These are phyloP conservation scores for Ramphastos sulfuratus DNA, from an alignment of 2,113 vertebrate genomes.

Conservation along the genomic window DNA sequence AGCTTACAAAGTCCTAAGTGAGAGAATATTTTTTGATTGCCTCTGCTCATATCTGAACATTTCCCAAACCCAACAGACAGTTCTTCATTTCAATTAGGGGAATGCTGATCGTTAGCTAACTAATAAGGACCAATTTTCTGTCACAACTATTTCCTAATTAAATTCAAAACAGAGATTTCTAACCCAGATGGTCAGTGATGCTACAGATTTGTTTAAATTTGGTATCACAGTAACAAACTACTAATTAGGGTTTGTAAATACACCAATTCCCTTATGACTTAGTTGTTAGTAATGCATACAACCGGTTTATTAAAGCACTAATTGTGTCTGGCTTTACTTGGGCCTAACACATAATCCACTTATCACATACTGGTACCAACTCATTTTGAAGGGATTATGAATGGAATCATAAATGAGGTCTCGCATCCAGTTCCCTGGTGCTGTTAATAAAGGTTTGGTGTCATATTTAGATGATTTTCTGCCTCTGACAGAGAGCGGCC, in stretches of 20 bases:
- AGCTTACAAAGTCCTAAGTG: slow-evolving; percentile 24
- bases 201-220: slow-evolving; percentile 84
- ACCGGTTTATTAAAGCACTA: slow-evolving; percentile 82
- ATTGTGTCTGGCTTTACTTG: slow-evolving; percentile 81
- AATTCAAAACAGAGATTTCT: slow-evolving; percentile 78
- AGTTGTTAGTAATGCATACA: slow-evolving; percentile 78
- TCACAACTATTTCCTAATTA: slow-evolving; percentile 84
- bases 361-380: slow-evolving; percentile 78
- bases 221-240: slow-evolving; percentile 81
- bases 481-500: neutral
- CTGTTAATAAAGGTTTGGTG: slow-evolving; percentile 25
- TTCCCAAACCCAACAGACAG: slow-evolving; percentile 57
- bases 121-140: slow-evolving; percentile 79
- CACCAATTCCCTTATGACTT: slow-evolving; percentile 74
- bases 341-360: slow-evolving; percentile 82
- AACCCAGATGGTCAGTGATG: slow-evolving; percentile 80
- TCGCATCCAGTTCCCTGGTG: slow-evolving; percentile 40
- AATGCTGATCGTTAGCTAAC: slow-evolving; percentile 75
- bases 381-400: slow-evolving; percentile 83
- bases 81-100: slow-evolving; percentile 79
- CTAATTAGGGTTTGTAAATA: slow-evolving; percentile 86
- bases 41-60: slow-evolving; percentile 50
- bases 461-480: neutral
- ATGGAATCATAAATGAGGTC: slow-evolving; percentile 75
- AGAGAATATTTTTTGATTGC: slow-evolving; percentile 57